Percentiles rank a stretch among this genome's conserved stretches.
phyloP scores from a whole-genome alignment of 2,888 invertebrate genomes.

The Pyrrhia umbra region DNA sequence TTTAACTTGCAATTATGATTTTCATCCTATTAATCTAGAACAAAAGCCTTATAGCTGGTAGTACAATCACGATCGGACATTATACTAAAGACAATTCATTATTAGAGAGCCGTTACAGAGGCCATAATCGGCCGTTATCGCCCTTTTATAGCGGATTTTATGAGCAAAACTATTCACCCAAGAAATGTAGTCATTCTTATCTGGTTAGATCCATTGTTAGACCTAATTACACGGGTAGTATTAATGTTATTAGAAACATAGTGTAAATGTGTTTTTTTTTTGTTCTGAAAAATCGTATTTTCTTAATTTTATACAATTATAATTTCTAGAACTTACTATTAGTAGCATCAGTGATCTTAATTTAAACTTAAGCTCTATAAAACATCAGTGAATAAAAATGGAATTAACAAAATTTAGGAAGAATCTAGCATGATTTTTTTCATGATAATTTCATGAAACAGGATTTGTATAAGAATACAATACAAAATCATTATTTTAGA shows the following conservation, averaged over 20 bases:
- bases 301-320: no score
- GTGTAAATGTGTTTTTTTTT: no score
- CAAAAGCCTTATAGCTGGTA: conserved; percentile 74
- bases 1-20: conserved; percentile 68
- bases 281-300: no score
- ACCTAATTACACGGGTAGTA: conserved; percentile 74
- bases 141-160: conserved; percentile 90
- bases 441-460: no score
- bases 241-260: conserved; percentile 24
- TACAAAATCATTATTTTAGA: no score
- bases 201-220: conserved; percentile 78
- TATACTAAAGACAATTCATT: conserved; percentile 90
- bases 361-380: no score
- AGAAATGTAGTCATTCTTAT: conserved; percentile 84
- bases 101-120: conserved; percentile 87
- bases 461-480: no score
- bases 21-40: conserved; percentile 73
- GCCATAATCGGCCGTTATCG: conserved; percentile 89
- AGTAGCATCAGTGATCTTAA: no score
- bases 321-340: no score
- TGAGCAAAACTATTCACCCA: conserved; percentile 89
- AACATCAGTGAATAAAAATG: no score
- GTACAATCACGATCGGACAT: conserved; percentile 82
- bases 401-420: no score
- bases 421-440: no score